A percentile compares a stretch with the other conserved stretches of the same genome.
These are phyloP conservation scores for Iphiclides podalirius DNA, from an alignment of 2,888 invertebrate species.

Conservation along the genomic window DNA sequence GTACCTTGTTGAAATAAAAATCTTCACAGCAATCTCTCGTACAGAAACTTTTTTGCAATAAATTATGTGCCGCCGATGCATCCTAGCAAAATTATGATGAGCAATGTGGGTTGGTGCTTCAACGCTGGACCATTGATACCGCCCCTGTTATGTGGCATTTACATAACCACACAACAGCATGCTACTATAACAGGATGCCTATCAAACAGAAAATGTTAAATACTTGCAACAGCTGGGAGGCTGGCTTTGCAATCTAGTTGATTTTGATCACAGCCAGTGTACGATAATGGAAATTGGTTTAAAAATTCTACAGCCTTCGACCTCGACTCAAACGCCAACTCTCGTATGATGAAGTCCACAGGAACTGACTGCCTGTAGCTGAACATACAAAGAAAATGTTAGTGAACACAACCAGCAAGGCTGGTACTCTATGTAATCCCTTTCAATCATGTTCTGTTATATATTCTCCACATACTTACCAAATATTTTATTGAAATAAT, in stretches of 20 bases:
- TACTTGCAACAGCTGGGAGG: slow-evolving; percentile 78
- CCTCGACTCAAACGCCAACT: slow-evolving; percentile 92
- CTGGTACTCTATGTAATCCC: slow-evolving; percentile 36
- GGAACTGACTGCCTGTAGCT: slow-evolving; percentile 97
- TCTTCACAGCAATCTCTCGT: slow-evolving; percentile 33
- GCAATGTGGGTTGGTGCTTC: slow-evolving; percentile 30
- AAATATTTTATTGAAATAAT: too few relatives aligned
- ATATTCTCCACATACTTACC: slow-evolving; percentile 8
- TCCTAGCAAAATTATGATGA: slow-evolving; percentile 66
- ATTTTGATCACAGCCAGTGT: slow-evolving; percentile 84
- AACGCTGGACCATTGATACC: slow-evolving; percentile 45
- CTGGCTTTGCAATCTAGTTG: slow-evolving; percentile 95
- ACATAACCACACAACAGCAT: slow-evolving; percentile 69
- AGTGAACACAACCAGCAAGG: slow-evolving; percentile 61
- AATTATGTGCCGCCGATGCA: slow-evolving; percentile 46
- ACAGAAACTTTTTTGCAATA: slow-evolving; percentile 44
- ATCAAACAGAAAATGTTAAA: slow-evolving; percentile 74
- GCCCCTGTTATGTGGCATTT: slow-evolving; percentile 46
- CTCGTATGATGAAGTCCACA: slow-evolving; percentile 90
- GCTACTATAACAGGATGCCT: slow-evolving; percentile 57
- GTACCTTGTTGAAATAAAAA: slow-evolving; percentile 25
- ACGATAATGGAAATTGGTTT: slow-evolving; percentile 87
- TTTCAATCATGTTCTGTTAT: neutral
- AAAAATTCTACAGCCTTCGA: slow-evolving; percentile 94
- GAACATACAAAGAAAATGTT: slow-evolving; percentile 79